phyloP scores from a whole-genome alignment of 2,113 vertebrate genomes.

The Mormyrus lacerda region DNA sequence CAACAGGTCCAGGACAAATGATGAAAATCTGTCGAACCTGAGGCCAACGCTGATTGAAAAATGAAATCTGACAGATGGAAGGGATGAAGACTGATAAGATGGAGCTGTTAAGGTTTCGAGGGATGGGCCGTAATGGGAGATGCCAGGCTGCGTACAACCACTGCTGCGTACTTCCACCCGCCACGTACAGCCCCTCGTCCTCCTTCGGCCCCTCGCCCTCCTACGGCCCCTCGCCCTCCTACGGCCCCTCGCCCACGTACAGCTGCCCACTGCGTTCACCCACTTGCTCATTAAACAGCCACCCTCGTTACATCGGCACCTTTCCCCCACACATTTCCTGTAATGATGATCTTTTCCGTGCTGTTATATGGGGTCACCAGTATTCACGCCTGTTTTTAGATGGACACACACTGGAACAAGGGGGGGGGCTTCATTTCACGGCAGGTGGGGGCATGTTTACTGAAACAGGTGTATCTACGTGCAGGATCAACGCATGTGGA shows the following conservation, averaged over 20 bases:
- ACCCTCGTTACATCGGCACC: slow-evolving; percentile 4
- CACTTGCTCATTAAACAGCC: not conserved
- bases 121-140: slow-evolving; percentile 48
- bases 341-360: slow-evolving; percentile 32
- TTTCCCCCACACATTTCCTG: not conserved
- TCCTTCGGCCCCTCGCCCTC: too few species aligned
- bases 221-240: too few species aligned
- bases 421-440: not conserved
- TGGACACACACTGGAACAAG: not conserved
- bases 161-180: too few species aligned
- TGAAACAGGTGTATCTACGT: not conserved
- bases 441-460: not conserved
- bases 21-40: not conserved
- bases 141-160: slow-evolving; percentile 24
- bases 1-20: not conserved
- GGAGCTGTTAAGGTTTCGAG: slow-evolving; percentile 35
- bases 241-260: too few species aligned
- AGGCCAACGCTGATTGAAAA: not conserved
- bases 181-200: too few species aligned
- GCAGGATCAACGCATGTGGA: not conserved
- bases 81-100: not conserved
- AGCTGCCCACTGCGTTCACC: not conserved
- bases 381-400: not conserved
- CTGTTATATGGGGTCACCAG: not conserved
- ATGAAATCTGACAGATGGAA: not conserved